Percentiles rank a stretch among this genome's conserved stretches.
Conservation (phyloP, 2,888 invertebrate genomes). For the Phaonia tiefii region DNA sequence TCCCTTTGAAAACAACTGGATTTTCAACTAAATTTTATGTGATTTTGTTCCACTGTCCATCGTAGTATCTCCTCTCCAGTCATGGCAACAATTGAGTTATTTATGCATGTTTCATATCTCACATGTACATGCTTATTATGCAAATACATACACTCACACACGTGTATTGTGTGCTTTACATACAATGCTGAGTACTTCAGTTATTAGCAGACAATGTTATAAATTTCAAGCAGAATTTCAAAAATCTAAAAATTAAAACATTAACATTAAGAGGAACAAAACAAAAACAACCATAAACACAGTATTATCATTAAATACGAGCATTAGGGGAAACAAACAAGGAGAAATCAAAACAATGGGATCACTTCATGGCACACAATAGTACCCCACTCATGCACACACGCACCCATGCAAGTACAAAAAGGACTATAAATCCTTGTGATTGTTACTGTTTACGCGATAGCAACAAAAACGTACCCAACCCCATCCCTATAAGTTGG, state of each 20-base stretch:
- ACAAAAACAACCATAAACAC: conserved; percentile 34
- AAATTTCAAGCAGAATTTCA: conserved; percentile 25
- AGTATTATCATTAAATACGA: conserved; percentile 25
- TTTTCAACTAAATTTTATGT: too few species aligned
- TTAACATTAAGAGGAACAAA: too few species aligned
- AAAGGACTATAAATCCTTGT: neutral
- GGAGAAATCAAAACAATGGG: neutral
- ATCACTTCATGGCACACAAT: neutral
- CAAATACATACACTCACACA: conserved; percentile 11
- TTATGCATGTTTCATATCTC: conserved; percentile 6
- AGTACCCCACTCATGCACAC: neutral
- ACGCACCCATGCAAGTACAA: neutral
- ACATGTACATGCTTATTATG: too few species aligned
- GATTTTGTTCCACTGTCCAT: neutral
- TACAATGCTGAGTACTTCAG: conserved; percentile 48
- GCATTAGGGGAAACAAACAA: conserved; percentile 18
- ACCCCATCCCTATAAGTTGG: conserved; percentile 5
- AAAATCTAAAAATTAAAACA: conserved; percentile 5
- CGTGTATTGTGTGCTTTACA: too few species aligned
- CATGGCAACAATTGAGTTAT: neutral
- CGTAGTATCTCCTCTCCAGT: neutral
- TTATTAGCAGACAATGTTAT: conserved; percentile 46
- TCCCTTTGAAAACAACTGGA: too few species aligned
- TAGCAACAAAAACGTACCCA: too few species aligned
- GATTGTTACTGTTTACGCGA: too few species aligned